A percentile compares a stretch with the other conserved stretches of the same genome.
Evolutionary conservation across 2,113 vertebrate genomes (phyloP).

Genomic region (Junco hyemalis): DNA sequence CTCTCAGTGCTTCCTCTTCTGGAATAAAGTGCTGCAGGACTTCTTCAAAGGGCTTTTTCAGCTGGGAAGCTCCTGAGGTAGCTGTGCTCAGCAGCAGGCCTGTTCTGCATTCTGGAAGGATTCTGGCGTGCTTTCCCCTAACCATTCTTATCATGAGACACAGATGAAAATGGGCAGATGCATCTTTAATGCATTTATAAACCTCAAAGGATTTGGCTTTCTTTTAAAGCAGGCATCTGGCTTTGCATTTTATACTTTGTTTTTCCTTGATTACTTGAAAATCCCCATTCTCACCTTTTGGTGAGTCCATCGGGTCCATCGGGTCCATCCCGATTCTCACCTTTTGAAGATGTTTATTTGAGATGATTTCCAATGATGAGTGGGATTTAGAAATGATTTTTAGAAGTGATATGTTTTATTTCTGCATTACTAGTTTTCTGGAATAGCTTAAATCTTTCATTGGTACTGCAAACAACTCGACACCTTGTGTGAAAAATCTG

Average conservation of each 20-base stretch:
- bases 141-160: background rate
- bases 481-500: background rate
- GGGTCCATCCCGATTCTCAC: background rate
- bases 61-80: background rate
- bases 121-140: background rate
- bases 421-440: background rate
- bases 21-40: background rate
- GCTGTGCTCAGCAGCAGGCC: background rate
- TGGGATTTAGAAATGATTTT: background rate
- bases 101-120: background rate
- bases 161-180: background rate
- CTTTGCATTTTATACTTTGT: background rate
- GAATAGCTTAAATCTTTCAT: background rate
- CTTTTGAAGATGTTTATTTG: background rate
- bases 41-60: background rate
- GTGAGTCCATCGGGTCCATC: no score
- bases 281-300: no score
- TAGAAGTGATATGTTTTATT: background rate
- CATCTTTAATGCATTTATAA: constrained; percentile 6
- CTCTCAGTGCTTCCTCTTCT: background rate
- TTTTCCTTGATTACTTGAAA: background rate
- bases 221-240: background rate
- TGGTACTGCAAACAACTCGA: background rate
- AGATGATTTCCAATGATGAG: background rate
- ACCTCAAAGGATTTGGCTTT: background rate